These are phyloP conservation scores for Centropristis striata DNA, from an alignment of 2,113 vertebrate species.

Conservation along the genomic window DNA sequence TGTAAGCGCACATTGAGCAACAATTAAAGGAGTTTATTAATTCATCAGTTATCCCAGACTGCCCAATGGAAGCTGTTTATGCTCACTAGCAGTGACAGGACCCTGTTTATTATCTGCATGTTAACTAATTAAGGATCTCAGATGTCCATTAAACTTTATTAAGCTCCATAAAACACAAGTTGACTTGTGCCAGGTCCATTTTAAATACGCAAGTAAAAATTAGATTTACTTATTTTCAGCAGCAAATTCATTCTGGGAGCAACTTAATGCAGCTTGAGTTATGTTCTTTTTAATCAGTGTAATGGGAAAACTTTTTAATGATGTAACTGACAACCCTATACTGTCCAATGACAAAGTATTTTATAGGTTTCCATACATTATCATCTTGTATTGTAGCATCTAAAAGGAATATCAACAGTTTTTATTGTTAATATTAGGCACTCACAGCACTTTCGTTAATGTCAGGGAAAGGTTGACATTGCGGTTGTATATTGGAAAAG, in stretches of 20 bases:
- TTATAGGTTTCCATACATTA: neutral
- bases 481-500: neutral
- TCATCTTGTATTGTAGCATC: neutral
- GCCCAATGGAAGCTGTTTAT: conserved; percentile 32
- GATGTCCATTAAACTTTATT: conserved; percentile 53
- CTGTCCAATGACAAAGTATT: neutral
- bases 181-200: conserved; percentile 15
- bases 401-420: neutral
- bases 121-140: conserved; percentile 45
- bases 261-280: neutral
- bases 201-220: conserved; percentile 27
- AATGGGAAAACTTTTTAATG: neutral
- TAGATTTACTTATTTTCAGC: neutral
- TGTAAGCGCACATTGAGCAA: conserved; percentile 20
- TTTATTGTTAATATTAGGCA: conserved; percentile 3
- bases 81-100: conserved; percentile 41
- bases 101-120: conserved; percentile 43
- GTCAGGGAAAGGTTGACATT: neutral
- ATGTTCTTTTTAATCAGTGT: neutral
- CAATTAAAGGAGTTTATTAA: conserved; percentile 57
- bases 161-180: conserved; percentile 53
- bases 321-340: neutral
- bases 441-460: neutral
- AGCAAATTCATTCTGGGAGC: conserved; percentile 11
- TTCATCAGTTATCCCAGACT: conserved; percentile 51